A percentile compares a stretch with the other conserved stretches of the same genome.
phyloP scores from a whole-genome alignment of 2,888 invertebrate species.

The Microplitis manilae region DNA sequence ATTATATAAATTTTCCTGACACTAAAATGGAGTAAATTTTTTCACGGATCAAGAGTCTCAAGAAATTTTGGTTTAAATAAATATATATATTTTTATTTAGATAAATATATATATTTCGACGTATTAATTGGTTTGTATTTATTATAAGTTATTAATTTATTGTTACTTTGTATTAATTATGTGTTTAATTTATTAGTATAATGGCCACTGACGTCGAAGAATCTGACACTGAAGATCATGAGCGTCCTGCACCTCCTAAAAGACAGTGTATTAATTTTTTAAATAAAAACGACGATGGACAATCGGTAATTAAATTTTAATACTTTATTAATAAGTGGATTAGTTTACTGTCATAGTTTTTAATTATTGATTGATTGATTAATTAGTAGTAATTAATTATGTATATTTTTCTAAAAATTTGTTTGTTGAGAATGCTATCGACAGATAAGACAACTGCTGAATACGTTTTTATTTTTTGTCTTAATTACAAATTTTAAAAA shows the following conservation, averaged over 20 bases:
- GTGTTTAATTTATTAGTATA: slow-evolving; percentile 35
- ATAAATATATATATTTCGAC: neutral
- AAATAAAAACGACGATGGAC: slow-evolving; percentile 28
- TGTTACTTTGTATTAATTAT: neutral
- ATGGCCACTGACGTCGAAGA: slow-evolving; percentile 69
- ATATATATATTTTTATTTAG: neutral
- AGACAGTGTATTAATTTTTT: slow-evolving; percentile 56
- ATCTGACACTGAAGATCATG: slow-evolving; percentile 65
- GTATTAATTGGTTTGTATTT: neutral
- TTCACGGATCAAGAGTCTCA: neutral
- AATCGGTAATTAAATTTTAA: slow-evolving; percentile 33
- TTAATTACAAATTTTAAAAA: too few species aligned
- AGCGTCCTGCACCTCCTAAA: slow-evolving; percentile 64
- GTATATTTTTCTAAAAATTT: too few species aligned
- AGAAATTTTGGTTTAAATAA: neutral
- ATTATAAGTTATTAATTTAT: neutral
- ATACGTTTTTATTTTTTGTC: too few species aligned
- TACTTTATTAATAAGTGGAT: neutral
- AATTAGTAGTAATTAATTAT: too few species aligned
- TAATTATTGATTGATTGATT: neutral
- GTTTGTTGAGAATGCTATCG: too few species aligned
- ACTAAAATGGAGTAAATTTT: neutral
- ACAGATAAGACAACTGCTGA: too few species aligned
- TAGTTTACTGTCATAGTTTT: neutral
- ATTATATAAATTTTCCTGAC: neutral